A percentile compares a stretch with the other conserved stretches of the same genome.
phyloP scores from a whole-genome alignment of 2,113 vertebrate species.

The Ptyas mucosa region DNA sequence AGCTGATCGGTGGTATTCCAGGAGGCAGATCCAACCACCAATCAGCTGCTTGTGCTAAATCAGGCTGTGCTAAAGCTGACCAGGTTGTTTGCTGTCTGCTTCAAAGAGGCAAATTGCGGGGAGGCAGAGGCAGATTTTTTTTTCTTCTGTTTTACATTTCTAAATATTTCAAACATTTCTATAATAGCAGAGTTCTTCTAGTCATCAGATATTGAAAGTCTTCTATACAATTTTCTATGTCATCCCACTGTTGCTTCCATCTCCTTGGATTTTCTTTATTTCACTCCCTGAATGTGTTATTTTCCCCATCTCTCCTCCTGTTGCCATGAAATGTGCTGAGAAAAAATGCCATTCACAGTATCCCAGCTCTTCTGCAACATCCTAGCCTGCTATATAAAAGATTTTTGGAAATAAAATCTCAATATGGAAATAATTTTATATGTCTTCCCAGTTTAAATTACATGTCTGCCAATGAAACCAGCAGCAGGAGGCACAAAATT shows the following conservation, averaged over 20 bases:
- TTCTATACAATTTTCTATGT: neutral
- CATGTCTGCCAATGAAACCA: neutral
- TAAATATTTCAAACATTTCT: neutral
- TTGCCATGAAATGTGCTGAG: neutral
- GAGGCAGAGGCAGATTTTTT: too few relatives aligned
- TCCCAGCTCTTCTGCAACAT: neutral
- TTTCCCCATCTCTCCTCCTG: neutral
- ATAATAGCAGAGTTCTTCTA: neutral
- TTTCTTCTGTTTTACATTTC: neutral
- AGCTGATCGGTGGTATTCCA: too few relatives aligned
- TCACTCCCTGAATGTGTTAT: neutral
- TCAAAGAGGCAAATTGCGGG: too few relatives aligned
- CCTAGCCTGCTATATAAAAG: neutral
- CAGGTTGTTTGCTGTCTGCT: too few relatives aligned
- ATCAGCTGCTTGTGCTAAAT: too few relatives aligned
- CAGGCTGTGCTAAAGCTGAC: too few relatives aligned
- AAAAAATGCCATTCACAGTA: neutral
- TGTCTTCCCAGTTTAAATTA: neutral
- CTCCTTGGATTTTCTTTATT: neutral
- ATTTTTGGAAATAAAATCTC: neutral
- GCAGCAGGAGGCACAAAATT: neutral
- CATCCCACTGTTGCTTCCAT: neutral
- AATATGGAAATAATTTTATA: neutral
- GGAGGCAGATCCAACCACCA: too few relatives aligned
- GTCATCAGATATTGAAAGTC: neutral